These are phyloP conservation scores for Agrilus planipennis DNA, from an alignment of 1,140 invertebrate species.

Conservation along the genomic window DNA sequence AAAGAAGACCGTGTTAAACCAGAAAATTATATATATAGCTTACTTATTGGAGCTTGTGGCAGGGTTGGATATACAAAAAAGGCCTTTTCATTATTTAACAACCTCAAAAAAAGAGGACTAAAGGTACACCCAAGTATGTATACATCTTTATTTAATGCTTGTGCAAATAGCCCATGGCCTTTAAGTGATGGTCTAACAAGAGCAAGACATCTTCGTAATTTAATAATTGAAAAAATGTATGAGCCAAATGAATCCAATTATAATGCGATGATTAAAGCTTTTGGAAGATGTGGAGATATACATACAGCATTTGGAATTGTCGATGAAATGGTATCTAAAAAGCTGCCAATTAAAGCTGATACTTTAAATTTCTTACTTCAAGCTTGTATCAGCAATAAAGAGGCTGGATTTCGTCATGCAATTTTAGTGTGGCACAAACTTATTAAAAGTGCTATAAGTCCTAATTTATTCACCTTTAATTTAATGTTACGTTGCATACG, in stretches of 20 bases:
- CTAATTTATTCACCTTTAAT: slow-evolving; percentile 66
- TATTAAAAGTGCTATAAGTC: slow-evolving; percentile 47
- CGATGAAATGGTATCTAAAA: slow-evolving; percentile 68
- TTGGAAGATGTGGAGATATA: slow-evolving; percentile 67
- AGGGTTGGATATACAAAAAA: slow-evolving; percentile 69
- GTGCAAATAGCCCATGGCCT: slow-evolving; percentile 62
- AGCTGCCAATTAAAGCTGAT: slow-evolving; percentile 48
- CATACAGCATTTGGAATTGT: slow-evolving; percentile 63
- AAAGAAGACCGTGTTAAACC: slow-evolving; percentile 67
- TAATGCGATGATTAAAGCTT: slow-evolving; percentile 84
- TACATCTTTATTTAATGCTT: slow-evolving; percentile 78
- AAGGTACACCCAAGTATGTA: slow-evolving; percentile 57
- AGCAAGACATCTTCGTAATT: slow-evolving; percentile 50
- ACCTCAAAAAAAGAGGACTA: slow-evolving; percentile 65
- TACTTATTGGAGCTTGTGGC: slow-evolving; percentile 70
- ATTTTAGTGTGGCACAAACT: slow-evolving; percentile 78
- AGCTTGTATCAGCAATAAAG: slow-evolving; percentile 64
- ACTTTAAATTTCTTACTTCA: slow-evolving; percentile 73
- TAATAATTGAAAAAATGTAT: slow-evolving; percentile 55
- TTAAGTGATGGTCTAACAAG: slow-evolving; percentile 45
- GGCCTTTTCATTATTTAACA: slow-evolving; percentile 69
- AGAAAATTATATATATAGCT: slow-evolving; percentile 62
- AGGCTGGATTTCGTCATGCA: slow-evolving; percentile 67
- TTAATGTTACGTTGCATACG: slow-evolving; percentile 62
- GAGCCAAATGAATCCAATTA: slow-evolving; percentile 66